These are phyloP conservation scores for Drosophila gunungcola DNA, from an alignment of 1,140 invertebrate genomes.

Conservation along the genomic window DNA sequence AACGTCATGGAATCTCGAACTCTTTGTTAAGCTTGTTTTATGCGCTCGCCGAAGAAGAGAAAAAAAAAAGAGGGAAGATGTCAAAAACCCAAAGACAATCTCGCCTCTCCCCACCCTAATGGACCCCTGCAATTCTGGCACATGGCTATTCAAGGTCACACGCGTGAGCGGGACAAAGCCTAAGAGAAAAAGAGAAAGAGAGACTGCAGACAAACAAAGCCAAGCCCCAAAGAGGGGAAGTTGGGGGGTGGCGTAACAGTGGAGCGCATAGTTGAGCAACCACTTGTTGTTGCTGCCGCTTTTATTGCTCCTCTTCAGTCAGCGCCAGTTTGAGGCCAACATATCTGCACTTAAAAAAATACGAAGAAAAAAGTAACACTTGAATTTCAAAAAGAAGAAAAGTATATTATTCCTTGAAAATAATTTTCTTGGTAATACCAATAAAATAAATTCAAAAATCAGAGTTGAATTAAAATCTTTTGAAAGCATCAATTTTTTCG, in stretches of 20 bases:
- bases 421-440: too few relatives aligned
- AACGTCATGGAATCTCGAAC: constrained; percentile 31
- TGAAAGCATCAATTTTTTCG: too few relatives aligned
- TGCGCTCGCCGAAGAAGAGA: neutral
- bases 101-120: constrained; percentile 2
- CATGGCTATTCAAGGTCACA: constrained; percentile 68
- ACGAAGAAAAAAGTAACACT: too few relatives aligned
- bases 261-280: constrained; percentile 72
- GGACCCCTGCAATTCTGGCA: constrained; percentile 64
- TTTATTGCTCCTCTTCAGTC: constrained; percentile 53
- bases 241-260: constrained; percentile 34
- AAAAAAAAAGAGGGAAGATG: neutral
- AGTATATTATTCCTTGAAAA: too few relatives aligned
- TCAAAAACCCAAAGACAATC: constrained; percentile 15
- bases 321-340: constrained; percentile 51
- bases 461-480: too few relatives aligned
- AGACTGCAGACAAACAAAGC: constrained; percentile 53
- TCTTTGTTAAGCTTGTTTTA: constrained; percentile 27
- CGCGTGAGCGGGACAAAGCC: constrained; percentile 39
- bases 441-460: too few relatives aligned
- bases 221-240: constrained; percentile 40
- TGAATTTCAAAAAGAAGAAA: too few relatives aligned
- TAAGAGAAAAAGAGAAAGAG: constrained; percentile 6
- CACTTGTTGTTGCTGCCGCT: constrained; percentile 70
- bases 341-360: constrained; percentile 18